phyloP scores from a whole-genome alignment of 2,113 vertebrate genomes.

The Podilymbus podiceps region DNA sequence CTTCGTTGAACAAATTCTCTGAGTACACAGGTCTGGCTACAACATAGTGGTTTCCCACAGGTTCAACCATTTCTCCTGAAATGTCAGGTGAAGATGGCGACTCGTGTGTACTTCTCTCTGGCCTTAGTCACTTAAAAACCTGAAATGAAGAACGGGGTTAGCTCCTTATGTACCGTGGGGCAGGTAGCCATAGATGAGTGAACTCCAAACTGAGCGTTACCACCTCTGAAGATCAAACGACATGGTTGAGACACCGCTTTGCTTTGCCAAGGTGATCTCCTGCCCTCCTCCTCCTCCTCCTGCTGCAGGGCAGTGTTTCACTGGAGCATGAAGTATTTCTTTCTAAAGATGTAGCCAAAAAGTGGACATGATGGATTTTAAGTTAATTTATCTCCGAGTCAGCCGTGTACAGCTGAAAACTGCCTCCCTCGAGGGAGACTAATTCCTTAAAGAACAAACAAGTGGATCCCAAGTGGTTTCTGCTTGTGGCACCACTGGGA shows the following conservation, averaged over 20 bases:
- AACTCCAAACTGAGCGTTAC: conserved; percentile 71
- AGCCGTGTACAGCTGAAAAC: not conserved
- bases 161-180: conserved; percentile 58
- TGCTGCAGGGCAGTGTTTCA: conserved; percentile 5
- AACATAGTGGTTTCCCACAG: conserved; percentile 80
- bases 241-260: conserved; percentile 6
- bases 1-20: conserved; percentile 79
- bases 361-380: not conserved
- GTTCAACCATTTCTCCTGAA: conserved; percentile 76
- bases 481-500: not conserved
- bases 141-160: conserved; percentile 61
- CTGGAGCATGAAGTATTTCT: conserved; percentile 28
- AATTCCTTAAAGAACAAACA: not conserved
- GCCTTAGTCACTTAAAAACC: conserved; percentile 51
- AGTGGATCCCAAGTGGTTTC: not conserved
- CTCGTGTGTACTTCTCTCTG: conserved; percentile 28
- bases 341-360: conserved; percentile 37
- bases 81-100: not conserved
- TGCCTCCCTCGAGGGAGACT: not conserved
- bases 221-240: conserved; percentile 76
- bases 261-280: conserved; percentile 29
- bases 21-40: conserved; percentile 88
- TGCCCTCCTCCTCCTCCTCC: conserved; percentile 4
- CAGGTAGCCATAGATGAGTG: conserved; percentile 39
- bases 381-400: conserved; percentile 18